Percentiles rank a stretch among this genome's conserved stretches.
Evolutionary conservation across 2,888 invertebrate genomes (phyloP).

Genomic region (Drosophila limbata): DNA sequence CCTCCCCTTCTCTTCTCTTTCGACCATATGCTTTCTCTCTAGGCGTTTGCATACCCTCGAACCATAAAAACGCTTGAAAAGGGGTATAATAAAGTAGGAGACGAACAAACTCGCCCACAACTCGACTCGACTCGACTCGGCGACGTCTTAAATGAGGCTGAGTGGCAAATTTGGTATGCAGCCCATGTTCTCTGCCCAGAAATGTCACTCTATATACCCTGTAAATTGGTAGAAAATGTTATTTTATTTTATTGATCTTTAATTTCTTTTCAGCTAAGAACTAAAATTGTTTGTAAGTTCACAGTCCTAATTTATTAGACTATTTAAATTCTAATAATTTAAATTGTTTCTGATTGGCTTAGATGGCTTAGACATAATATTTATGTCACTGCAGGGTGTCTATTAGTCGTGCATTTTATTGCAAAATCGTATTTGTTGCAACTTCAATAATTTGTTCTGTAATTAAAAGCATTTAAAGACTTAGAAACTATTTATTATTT

Average conservation of each 20-base stretch:
- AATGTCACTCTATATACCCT: not conserved
- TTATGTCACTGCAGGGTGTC: not conserved
- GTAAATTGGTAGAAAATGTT: not conserved
- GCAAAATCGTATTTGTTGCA: not conserved
- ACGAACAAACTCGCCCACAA: not conserved
- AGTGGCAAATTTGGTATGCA: not conserved
- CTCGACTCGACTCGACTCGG: too few species aligned
- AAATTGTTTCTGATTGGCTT: not conserved
- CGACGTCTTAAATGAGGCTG: not conserved
- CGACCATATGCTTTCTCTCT: slow-evolving; percentile 37
- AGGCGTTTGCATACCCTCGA: slow-evolving; percentile 38
- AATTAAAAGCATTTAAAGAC: not conserved
- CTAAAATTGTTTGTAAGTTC: too few species aligned
- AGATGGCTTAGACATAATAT: not conserved
- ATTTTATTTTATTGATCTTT: too few species aligned
- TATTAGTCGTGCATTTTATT: not conserved
- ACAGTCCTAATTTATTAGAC: too few species aligned
- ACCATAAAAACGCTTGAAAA: not conserved
- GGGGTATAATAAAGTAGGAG: not conserved
- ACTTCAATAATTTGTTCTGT: not conserved
- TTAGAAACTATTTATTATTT: not conserved
- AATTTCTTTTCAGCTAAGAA: too few species aligned
- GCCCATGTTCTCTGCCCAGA: not conserved
- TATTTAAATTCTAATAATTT: too few species aligned
- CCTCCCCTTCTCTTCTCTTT: not conserved